Conservation (phyloP, 2,888 invertebrate species). For the Drosophila infuscata region DNA sequence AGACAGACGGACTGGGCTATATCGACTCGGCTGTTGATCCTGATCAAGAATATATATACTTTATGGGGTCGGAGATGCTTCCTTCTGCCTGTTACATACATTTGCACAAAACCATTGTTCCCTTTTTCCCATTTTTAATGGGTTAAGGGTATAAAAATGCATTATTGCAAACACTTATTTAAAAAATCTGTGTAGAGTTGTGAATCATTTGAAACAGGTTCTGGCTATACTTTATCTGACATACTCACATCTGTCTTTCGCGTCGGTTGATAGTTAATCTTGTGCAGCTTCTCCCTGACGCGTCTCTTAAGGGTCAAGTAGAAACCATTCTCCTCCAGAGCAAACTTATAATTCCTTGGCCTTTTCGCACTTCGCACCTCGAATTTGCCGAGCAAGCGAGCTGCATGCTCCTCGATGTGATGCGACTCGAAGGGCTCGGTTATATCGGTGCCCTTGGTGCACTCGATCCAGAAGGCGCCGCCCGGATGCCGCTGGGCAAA, state of each 20-base stretch:
- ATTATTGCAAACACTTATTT: too few species aligned
- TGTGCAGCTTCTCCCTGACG: conserved; percentile 86
- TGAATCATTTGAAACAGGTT: background rate
- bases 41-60: too few species aligned
- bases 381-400: conserved; percentile 87
- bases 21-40: too few species aligned
- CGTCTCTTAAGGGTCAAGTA: conserved; percentile 89
- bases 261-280: conserved; percentile 84
- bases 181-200: too few species aligned
- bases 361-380: conserved; percentile 87
- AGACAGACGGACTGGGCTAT: too few species aligned
- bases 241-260: conserved; percentile 74
- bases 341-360: conserved; percentile 89
- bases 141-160: too few species aligned
- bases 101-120: too few species aligned
- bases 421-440: conserved; percentile 92
- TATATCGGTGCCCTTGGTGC: conserved; percentile 91
- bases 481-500: conserved; percentile 94
- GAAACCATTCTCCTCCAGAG: conserved; percentile 90
- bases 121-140: too few species aligned
- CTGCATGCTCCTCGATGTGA: conserved; percentile 88
- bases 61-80: too few species aligned
- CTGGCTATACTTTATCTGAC: background rate
- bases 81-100: too few species aligned
- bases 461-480: conserved; percentile 90